Evolutionary conservation across 2,888 invertebrate genomes (phyloP), one percentile per base, ranked within the genome.

Genomic region (Ephialtes manifestator): DNA sequence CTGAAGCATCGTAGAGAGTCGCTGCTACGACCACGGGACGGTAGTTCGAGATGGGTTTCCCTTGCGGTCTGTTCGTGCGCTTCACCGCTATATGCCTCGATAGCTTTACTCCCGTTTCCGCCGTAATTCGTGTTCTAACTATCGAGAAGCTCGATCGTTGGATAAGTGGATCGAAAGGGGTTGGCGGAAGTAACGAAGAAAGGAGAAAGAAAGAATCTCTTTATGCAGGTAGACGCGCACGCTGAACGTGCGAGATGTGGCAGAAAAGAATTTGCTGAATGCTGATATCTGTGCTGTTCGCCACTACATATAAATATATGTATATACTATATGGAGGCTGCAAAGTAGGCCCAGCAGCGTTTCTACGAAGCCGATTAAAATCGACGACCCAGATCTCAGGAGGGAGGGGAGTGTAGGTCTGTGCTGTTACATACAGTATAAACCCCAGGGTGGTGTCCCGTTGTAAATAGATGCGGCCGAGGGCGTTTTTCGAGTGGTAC

Each of bases 361-460:
- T 74, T 67, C 88, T 88, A 89, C 89, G 90, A 89, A 89, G 90
- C 88, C 90, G 92, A 91, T 93, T 92, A 91, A 91, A 93, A 94
- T 94, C 93, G 89, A 89, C 93, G 93, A 93, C 92, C 93, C 88
- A 93, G 92, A 94, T 93, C 93, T 92, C 85, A 88, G 87, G 88
- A 86, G 87, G 88, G 80, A 84, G 71, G 82, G 46, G 65, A 60
- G 70, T 79, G 74, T 58, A 68, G 63, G 72, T 55, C 28, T 53
- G 67, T 48, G 53, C 15, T 51, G 18, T 31, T 31, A 28, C 39
- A 28, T 20, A 51, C 48, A 35, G 74, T n/a, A 48, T 55, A 76
- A 82, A 77, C 24, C 60, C 51, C 79, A 81, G 70, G 80, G 82
- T 81, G 86, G 77, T 84, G 88, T 89, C 88, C 90, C 89, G 90